Conservation (phyloP, 2,113 vertebrate species). For the Ciconia stormi region DNA sequence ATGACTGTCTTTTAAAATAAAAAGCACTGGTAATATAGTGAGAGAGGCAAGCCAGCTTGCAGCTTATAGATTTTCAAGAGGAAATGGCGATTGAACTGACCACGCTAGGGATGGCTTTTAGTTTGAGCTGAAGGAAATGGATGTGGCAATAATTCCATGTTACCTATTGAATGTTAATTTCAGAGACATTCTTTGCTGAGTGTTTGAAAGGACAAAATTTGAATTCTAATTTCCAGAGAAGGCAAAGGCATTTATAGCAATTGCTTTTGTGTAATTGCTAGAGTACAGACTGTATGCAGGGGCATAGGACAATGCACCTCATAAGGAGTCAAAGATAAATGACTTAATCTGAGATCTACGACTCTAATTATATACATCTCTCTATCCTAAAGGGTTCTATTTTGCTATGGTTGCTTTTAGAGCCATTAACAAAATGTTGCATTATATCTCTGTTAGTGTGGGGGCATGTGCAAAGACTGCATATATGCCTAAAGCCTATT, state of each 20-base stretch:
- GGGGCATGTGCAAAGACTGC: background rate
- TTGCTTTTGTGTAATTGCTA: background rate
- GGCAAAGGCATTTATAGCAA: background rate
- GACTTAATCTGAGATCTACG: conserved; percentile 28
- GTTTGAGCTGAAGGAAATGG: background rate
- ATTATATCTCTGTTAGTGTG: conserved; percentile 10
- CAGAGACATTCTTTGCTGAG: background rate
- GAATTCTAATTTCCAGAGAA: conserved; percentile 39
- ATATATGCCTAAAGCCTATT: background rate
- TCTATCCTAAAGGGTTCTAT: background rate
- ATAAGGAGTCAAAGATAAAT: conserved; percentile 38
- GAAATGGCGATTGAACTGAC: background rate
- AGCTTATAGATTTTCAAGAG: background rate
- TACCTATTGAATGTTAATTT: conserved; percentile 13
- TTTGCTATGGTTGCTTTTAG: conserved; percentile 29
- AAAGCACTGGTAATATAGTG: background rate
- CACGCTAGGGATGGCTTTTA: background rate
- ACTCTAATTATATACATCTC: conserved; percentile 20
- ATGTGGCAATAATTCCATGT: conserved; percentile 1
- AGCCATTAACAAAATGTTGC: conserved; percentile 12
- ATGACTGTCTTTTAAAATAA: background rate
- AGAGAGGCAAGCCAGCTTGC: background rate
- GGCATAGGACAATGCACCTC: conserved; percentile 10
- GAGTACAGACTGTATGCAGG: background rate
- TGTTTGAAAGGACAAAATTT: conserved; percentile 43